Conservation (phyloP, 2,113 vertebrate genomes). For the Rutilus rutilus region DNA sequence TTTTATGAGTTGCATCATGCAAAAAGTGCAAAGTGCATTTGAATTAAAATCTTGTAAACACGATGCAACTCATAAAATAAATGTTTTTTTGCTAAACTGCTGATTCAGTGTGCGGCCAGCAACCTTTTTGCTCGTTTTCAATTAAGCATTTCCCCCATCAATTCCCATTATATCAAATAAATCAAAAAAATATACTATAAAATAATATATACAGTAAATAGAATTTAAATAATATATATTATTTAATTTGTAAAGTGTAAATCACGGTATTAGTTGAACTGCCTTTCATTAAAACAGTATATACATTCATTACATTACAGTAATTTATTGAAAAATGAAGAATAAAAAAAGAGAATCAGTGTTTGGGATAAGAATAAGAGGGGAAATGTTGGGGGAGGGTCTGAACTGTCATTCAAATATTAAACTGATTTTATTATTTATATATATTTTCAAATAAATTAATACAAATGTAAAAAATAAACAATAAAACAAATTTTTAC, state of each 20-base stretch:
- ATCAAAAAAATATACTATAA: too few relatives aligned
- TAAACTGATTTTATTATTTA: neutral
- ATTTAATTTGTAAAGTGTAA: too few relatives aligned
- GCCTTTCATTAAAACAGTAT: neutral
- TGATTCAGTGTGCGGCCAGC: too few relatives aligned
- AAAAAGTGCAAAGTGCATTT: neutral
- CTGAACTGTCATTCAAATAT: neutral
- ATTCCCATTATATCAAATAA: neutral
- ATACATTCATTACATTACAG: neutral
- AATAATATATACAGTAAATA: too few relatives aligned
- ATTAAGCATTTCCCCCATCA: neutral
- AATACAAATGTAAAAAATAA: neutral
- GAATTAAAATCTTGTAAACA: neutral
- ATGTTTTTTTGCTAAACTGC: too few relatives aligned
- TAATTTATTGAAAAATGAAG: neutral
- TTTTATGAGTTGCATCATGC: neutral
- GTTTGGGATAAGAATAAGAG: neutral
- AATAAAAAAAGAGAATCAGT: neutral
- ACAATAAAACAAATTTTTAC: neutral
- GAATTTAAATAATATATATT: too few relatives aligned
- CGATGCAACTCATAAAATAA: too few relatives aligned
- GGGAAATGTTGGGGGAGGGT: neutral
- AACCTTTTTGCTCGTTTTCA: too few relatives aligned
- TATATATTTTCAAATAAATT: neutral
- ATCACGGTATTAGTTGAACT: neutral